These are phyloP conservation scores for Reinhardtius hippoglossoides DNA, from an alignment of 2,113 vertebrate species.

Conservation along the genomic window DNA sequence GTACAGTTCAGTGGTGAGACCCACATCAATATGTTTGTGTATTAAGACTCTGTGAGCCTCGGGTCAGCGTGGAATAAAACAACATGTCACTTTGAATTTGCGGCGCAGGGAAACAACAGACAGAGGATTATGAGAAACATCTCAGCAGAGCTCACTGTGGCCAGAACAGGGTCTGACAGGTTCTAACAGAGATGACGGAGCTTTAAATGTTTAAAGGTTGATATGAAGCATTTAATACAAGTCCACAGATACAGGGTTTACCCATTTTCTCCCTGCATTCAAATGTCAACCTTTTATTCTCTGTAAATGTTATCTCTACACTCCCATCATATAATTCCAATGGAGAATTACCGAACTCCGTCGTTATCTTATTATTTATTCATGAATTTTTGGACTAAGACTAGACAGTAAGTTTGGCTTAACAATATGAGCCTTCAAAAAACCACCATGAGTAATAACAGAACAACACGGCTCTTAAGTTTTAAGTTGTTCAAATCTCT, in stretches of 20 bases:
- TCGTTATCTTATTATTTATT: neutral
- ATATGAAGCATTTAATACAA: neutral
- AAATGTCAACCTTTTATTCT: neutral
- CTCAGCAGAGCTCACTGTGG: constrained; percentile 2
- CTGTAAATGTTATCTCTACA: too few relatives aligned
- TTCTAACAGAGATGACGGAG: constrained; percentile 11
- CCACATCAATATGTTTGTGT: constrained; percentile 11
- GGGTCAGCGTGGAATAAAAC: constrained; percentile 22
- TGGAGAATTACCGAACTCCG: neutral
- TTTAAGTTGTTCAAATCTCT: too few relatives aligned
- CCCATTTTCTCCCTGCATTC: neutral
- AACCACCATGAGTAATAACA: too few relatives aligned
- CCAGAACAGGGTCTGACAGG: constrained; percentile 44
- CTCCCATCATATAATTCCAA: too few relatives aligned
- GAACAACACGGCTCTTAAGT: too few relatives aligned
- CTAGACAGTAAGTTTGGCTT: too few relatives aligned
- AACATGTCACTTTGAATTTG: constrained; percentile 58
- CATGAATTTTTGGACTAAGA: neutral
- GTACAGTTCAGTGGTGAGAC: neutral
- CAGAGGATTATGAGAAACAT: constrained; percentile 29
- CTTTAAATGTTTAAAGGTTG: constrained; percentile 6
- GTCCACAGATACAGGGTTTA: neutral
- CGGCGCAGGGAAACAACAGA: constrained; percentile 21
- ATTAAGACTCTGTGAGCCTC: neutral
- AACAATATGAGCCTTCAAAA: too few relatives aligned